A percentile compares a stretch with the other conserved stretches of the same genome.
Conservation (phyloP, 2,797 vertebrate genomes). For the Helicolenus hilgendorfi region DNA sequence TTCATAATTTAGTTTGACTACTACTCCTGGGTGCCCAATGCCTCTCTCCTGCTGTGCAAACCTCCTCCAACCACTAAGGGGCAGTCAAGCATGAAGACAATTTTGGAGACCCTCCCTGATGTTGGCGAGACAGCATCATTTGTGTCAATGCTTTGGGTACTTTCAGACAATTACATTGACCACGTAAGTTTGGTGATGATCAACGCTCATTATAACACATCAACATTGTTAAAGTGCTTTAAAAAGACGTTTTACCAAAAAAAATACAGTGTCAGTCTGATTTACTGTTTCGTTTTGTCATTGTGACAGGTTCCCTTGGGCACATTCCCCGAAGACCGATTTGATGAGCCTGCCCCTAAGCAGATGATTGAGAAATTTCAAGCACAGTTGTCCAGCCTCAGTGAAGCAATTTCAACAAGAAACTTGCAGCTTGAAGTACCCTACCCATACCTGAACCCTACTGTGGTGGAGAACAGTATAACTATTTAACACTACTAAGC, state of each 20-base stretch:
- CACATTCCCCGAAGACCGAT: constrained; percentile 80
- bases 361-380: constrained; percentile 79
- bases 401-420: constrained; percentile 73
- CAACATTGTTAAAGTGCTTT: background rate
- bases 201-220: background rate
- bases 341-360: constrained; percentile 68
- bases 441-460: constrained; percentile 74
- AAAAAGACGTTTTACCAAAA: background rate
- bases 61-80: constrained; percentile 88
- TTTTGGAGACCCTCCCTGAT: constrained; percentile 87
- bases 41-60: constrained; percentile 77
- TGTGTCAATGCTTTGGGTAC: constrained; percentile 59
- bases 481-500: constrained; percentile 7
- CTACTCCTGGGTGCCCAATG: constrained; percentile 85
- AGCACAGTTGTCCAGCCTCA: constrained; percentile 74
- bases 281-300: background rate
- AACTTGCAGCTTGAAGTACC: constrained; percentile 79
- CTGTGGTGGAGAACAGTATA: constrained; percentile 62
- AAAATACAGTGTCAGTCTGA: background rate
- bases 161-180: constrained; percentile 79
- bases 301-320: constrained; percentile 82
- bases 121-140: constrained; percentile 75
- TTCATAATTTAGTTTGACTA: constrained; percentile 85
- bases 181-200: constrained; percentile 68
- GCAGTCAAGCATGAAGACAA: constrained; percentile 72